These are phyloP conservation scores for Tromatobia lineatoria DNA, from an alignment of 2,888 invertebrate species.

Conservation along the genomic window DNA sequence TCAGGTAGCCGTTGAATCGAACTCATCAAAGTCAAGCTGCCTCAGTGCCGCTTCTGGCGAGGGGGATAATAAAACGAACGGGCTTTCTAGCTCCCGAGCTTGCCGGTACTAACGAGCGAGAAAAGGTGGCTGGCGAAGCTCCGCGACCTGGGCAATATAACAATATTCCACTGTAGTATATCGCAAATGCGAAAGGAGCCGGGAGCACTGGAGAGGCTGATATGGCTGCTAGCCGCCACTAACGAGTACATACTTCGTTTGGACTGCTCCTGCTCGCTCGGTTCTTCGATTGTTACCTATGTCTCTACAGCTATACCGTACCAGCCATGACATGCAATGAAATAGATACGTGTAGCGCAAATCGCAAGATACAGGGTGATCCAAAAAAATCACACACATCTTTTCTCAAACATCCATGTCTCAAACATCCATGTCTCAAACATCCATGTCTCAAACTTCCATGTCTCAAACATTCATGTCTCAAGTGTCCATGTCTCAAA, in stretches of 20 bases:
- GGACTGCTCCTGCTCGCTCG: slow-evolving; percentile 14
- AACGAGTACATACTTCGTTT: slow-evolving; percentile 59
- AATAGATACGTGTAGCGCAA: neutral
- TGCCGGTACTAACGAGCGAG: slow-evolving; percentile 50
- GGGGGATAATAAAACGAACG: slow-evolving; percentile 37
- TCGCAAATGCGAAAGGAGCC: slow-evolving; percentile 37
- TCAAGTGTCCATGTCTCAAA: too few relatives aligned
- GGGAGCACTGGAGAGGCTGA: neutral
- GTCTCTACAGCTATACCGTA: neutral
- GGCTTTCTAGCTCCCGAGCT: slow-evolving; percentile 8
- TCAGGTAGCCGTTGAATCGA: slow-evolving; percentile 38
- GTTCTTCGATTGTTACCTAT: slow-evolving; percentile 37
- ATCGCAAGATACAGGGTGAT: neutral
- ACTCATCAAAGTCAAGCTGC: slow-evolving; percentile 59
- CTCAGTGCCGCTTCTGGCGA: slow-evolving; percentile 18
- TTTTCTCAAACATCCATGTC: too few relatives aligned
- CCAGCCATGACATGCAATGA: neutral
- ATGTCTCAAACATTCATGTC: too few relatives aligned
- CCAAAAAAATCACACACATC: neutral
- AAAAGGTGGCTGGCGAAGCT: slow-evolving; percentile 12
- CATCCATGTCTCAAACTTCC: too few relatives aligned
- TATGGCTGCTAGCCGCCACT: slow-evolving; percentile 23
- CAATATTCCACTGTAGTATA: slow-evolving; percentile 39
- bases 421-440: too few relatives aligned
- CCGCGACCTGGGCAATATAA: slow-evolving; percentile 31